Percentiles rank a stretch among this genome's conserved stretches.
Evolutionary conservation across 2,797 vertebrate species (phyloP).

Genomic region (Schizopygopsis pylzovi): DNA sequence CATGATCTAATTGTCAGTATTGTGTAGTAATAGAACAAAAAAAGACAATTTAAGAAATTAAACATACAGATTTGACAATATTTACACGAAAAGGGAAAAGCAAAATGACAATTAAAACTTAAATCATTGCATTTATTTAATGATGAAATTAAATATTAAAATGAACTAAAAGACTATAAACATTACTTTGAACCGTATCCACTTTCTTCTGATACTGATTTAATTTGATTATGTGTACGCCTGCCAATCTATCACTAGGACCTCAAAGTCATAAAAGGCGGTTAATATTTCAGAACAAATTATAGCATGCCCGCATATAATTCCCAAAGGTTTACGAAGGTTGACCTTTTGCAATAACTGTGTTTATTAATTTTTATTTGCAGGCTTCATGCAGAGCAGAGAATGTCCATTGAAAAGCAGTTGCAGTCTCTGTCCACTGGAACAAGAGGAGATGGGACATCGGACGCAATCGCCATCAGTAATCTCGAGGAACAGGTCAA

Average conservation of each 20-base stretch:
- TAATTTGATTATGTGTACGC: background rate
- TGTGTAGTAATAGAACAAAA: background rate
- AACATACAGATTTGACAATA: background rate
- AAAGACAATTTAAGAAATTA: background rate
- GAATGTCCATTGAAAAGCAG: constrained; percentile 84
- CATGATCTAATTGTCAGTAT: background rate
- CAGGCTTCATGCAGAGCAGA: constrained; percentile 89
- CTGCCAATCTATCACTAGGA: background rate
- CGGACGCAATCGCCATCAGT: constrained; percentile 78
- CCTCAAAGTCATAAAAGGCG: background rate
- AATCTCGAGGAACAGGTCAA: constrained; percentile 89
- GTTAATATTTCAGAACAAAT: background rate
- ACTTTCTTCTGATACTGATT: background rate
- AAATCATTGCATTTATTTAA: background rate
- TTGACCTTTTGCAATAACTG: constrained; percentile 17
- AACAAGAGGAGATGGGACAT: constrained; percentile 67
- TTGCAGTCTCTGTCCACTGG: constrained; percentile 77
- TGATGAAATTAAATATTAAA: background rate
- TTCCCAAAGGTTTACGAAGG: background rate
- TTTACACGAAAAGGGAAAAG: background rate
- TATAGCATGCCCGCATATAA: background rate
- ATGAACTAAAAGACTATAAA: background rate
- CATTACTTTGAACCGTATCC: background rate
- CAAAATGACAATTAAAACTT: background rate
- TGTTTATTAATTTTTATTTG: constrained; percentile 14